Percentiles rank a stretch among this genome's conserved stretches.
phyloP scores from a whole-genome alignment of 2,888 invertebrate species.

The Cephus spinipes region DNA sequence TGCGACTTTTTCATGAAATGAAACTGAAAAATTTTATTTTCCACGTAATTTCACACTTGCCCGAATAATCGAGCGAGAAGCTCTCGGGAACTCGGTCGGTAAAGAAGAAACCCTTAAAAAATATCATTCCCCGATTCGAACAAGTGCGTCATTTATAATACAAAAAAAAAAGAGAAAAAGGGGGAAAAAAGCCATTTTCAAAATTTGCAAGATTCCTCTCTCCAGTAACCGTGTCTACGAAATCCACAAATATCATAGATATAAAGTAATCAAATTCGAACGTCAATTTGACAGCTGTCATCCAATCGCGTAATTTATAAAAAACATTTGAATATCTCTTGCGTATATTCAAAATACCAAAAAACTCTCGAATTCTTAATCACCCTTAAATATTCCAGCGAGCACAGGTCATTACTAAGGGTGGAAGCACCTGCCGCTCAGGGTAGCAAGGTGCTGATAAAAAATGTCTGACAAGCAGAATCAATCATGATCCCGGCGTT shows the following conservation, averaged over 20 bases:
- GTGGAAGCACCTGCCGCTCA: background rate
- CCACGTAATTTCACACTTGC: constrained; percentile 9
- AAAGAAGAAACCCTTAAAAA: background rate
- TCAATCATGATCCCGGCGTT: constrained; percentile 9
- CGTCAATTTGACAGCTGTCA: too few species aligned
- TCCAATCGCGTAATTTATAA: too few species aligned
- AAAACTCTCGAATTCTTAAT: too few species aligned
- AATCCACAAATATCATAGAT: background rate
- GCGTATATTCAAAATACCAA: too few species aligned
- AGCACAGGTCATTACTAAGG: background rate
- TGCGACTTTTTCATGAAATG: background rate
- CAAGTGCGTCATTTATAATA: too few species aligned
- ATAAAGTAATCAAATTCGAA: too few species aligned
- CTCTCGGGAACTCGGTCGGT: background rate
- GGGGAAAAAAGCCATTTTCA: background rate
- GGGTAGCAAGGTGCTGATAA: background rate
- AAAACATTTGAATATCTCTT: too few species aligned
- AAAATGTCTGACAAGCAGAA: constrained; percentile 2
- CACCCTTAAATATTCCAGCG: background rate
- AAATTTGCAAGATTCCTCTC: background rate
- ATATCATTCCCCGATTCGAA: background rate
- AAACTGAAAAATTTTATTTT: constrained; percentile 15
- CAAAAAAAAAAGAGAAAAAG: too few species aligned
- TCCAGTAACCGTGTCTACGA: background rate
- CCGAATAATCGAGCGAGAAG: background rate